phyloP scores from a whole-genome alignment of 2,888 invertebrate species.

The Amblyteles armatorius region DNA sequence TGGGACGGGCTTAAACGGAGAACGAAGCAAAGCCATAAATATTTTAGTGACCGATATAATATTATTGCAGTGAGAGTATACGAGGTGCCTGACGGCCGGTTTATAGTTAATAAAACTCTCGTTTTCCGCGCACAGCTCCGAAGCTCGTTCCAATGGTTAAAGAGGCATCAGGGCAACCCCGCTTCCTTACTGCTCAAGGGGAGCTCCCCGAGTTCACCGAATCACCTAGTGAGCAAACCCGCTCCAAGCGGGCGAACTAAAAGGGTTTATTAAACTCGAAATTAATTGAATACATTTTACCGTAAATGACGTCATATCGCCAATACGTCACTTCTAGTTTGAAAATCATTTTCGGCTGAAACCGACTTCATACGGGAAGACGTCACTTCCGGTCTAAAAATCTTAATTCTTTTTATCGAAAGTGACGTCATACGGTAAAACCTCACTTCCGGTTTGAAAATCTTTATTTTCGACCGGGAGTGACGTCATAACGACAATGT shows the following conservation, averaged over 20 bases:
- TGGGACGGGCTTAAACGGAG: neutral
- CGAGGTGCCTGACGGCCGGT: slow-evolving; percentile 45
- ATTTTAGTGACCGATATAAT: slow-evolving; percentile 50
- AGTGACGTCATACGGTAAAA: too few species aligned
- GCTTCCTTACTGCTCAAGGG: slow-evolving; percentile 27
- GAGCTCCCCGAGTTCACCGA: neutral
- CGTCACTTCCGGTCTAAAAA: too few species aligned
- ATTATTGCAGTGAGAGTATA: slow-evolving; percentile 44
- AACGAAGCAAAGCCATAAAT: slow-evolving; percentile 20
- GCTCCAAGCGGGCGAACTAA: neutral
- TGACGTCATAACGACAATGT: too few species aligned
- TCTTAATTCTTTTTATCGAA: too few species aligned
- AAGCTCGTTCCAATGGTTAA: slow-evolving; percentile 42
- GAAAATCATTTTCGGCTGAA: too few species aligned
- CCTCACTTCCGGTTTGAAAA: too few species aligned
- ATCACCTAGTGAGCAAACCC: neutral
- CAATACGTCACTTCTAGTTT: too few species aligned
- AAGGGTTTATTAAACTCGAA: neutral
- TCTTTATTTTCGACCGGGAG: too few species aligned
- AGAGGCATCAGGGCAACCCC: slow-evolving; percentile 23
- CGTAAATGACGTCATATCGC: too few species aligned
- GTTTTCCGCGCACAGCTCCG: slow-evolving; percentile 32
- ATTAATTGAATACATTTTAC: neutral
- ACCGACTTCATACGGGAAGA: too few species aligned
- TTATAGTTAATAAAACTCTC: slow-evolving; percentile 62